Evolutionary conservation across 1,140 invertebrate genomes (phyloP), one percentile per base, ranked within the genome.

Genomic region (Drosophila bocki): DNA sequence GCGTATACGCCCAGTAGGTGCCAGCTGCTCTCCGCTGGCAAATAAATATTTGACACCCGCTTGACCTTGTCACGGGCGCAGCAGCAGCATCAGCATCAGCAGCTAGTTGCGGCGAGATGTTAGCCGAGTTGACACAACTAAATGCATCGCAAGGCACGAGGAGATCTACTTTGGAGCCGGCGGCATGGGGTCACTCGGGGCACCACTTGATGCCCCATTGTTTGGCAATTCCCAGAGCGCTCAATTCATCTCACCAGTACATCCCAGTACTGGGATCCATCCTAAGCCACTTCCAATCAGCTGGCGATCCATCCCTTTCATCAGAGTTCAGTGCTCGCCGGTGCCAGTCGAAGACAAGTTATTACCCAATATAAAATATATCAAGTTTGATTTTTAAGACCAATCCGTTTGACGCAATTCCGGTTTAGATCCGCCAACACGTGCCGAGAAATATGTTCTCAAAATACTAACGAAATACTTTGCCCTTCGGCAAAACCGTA

Each of bases 11-110:
- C 59, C 48, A 47, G 45, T 32, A 39, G 50, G 57, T 62, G 45
- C 57, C 44, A 42, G 65, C 35, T 79, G 64, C 58, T 48, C 59
- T 56, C 39, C 75, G 63, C 59, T 48, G 59, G 53, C 45, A 72
- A 88, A 88, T 88, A 72, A 88, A 88, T 88, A 88, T 90, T 90
- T 81, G 48, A 48, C 54, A 63, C 47, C 56, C 61, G 60, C 77
- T 75, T 84, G 85, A 84, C 84, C 85, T 90, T 90, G 80, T 41
- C 53, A 53, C 15, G 37, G 59, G 44, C 62, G 59, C 58, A 64
- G 42, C 56, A 54, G 53, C 64, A 63, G 48, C 47, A 51, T 32
- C 44, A 69, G 19, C 45, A 29, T n/a, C 47, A 48, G 39, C 37
- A 47, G 22, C 3, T 32, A n/a, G n/a, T 32, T 56, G 39, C 33